phyloP scores from a whole-genome alignment of 1,140 invertebrate species.

The Nixonia krombeini region DNA sequence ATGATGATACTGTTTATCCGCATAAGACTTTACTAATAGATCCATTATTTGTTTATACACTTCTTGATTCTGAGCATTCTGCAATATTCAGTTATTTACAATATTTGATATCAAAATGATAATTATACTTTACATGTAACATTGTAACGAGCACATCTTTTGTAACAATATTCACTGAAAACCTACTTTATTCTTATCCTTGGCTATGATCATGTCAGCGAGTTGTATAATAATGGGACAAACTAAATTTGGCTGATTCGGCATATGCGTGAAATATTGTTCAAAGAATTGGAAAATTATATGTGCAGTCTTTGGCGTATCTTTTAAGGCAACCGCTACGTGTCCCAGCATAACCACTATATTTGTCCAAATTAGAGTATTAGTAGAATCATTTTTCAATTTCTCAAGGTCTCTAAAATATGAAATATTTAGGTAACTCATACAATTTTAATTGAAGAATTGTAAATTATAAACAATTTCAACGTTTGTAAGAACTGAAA shows the following conservation, averaged over 20 bases:
- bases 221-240: conserved; percentile 96
- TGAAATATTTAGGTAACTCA: conserved; percentile 21
- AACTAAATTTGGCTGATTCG: conserved; percentile 82
- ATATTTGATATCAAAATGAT: too few species aligned
- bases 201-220: conserved; percentile 96
- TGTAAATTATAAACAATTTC: too few species aligned
- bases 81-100: too few species aligned
- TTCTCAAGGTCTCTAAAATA: conserved; percentile 55
- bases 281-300: conserved; percentile 98
- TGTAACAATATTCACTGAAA: too few species aligned
- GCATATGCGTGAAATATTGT: conserved; percentile 93
- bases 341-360: conserved; percentile 98
- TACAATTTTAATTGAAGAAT: too few species aligned
- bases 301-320: conserved; percentile 92
- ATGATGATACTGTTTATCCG: conserved; percentile 83
- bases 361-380: conserved; percentile 89
- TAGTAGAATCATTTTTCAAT: conserved; percentile 50
- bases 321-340: conserved; percentile 94
- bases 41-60: conserved; percentile 97
- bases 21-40: conserved; percentile 88
- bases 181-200: conserved; percentile 79
- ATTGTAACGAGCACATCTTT: too few species aligned
- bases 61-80: conserved; percentile 26
- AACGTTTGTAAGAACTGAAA: too few species aligned
- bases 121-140: too few species aligned